Percentiles rank a stretch among this genome's conserved stretches.
Evolutionary conservation across 2,113 vertebrate genomes (phyloP).

Genomic region (Sarotherodon lohbergeri): DNA sequence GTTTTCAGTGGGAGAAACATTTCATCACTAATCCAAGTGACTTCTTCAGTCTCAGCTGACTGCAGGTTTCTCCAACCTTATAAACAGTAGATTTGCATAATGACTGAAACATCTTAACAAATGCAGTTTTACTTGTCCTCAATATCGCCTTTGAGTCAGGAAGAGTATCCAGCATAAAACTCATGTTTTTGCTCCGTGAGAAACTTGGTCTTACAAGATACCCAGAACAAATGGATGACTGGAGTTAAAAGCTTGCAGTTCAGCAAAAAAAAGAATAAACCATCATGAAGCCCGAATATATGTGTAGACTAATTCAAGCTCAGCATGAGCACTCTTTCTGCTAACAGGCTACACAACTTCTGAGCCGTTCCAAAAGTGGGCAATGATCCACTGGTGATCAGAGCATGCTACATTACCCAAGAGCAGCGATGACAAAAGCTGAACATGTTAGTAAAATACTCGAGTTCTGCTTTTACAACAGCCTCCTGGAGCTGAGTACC

Average conservation of each 20-base stretch:
- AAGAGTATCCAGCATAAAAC: not conserved
- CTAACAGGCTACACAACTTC: not conserved
- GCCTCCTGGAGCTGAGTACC: not conserved
- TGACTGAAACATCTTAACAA: not conserved
- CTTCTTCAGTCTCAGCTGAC: rapidly evolving
- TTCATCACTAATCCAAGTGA: not conserved
- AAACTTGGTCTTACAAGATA: not conserved
- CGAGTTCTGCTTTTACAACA: not conserved
- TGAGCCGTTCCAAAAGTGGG: not conserved
- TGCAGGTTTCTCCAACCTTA: not conserved
- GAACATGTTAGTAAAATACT: not conserved
- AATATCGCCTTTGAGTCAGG: not conserved
- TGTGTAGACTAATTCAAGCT: not conserved
- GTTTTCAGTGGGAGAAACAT: not conserved
- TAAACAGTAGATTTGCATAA: not conserved
- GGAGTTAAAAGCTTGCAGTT: not conserved
- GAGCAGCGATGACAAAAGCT: not conserved
- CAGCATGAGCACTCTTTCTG: not conserved
- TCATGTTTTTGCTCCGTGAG: rapidly evolving
- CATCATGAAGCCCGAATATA: not conserved
- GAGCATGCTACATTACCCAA: not conserved
- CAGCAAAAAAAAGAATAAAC: not conserved
- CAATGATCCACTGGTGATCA: not conserved
- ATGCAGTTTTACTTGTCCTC: not conserved
- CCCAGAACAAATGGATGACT: not conserved